These are phyloP conservation scores for Aulostomus chinensis DNA, from an alignment of 2,797 vertebrate genomes.

Conservation along the genomic window DNA sequence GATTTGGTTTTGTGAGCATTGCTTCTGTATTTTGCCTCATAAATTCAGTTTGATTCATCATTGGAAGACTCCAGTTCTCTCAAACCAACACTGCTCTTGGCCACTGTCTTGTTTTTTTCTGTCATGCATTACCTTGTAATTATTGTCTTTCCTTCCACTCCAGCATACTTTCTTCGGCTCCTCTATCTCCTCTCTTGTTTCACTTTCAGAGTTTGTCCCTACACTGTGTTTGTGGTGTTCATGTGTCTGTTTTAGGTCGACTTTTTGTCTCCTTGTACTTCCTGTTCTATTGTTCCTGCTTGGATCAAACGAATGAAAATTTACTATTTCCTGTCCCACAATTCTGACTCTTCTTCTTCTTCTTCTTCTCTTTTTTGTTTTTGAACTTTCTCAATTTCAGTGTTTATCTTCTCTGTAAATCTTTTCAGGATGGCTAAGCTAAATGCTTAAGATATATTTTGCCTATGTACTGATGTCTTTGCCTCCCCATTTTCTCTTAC, in stretches of 20 bases:
- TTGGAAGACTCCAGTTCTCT: neutral
- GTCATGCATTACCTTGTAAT: slow-evolving; percentile 6
- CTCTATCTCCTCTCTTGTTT: neutral
- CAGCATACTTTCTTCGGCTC: slow-evolving; percentile 5
- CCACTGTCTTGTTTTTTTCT: slow-evolving; percentile 2
- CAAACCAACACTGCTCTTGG: neutral
- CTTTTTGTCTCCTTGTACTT: too few species aligned
- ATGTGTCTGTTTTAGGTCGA: neutral
- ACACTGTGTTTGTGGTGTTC: too few species aligned
- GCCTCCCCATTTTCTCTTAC: too few species aligned
- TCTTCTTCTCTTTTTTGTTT: too few species aligned
- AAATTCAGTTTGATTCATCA: slow-evolving; percentile 1
- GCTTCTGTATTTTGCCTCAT: neutral
- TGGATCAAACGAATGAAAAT: neutral
- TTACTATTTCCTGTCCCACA: neutral
- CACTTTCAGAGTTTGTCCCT: neutral
- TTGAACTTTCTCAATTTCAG: too few species aligned
- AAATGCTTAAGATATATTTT: too few species aligned
- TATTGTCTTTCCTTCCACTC: slow-evolving; percentile 12
- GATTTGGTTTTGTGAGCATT: neutral
- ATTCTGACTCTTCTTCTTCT: too few species aligned
- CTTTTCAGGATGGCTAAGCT: too few species aligned
- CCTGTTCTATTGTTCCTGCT: neutral
- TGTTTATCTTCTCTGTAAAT: too few species aligned
- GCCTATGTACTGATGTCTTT: too few species aligned